Conservation (phyloP, 2,888 invertebrate genomes). For the Conomelus anceps region DNA sequence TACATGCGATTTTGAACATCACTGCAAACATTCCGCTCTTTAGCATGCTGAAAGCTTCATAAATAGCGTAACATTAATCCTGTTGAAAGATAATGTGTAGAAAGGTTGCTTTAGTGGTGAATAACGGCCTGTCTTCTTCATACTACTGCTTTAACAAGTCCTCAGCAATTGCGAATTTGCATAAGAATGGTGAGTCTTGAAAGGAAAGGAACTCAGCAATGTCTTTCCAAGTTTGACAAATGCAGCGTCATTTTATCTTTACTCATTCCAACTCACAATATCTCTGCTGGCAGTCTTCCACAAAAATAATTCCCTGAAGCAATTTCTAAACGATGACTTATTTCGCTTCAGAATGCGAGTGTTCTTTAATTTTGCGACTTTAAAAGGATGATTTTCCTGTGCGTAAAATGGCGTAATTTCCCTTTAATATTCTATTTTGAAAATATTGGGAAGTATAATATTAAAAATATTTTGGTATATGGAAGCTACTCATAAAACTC, state of each 20-base stretch:
- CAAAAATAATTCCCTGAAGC: not conserved
- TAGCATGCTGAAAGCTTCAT: not conserved
- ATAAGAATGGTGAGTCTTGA: slow-evolving; percentile 7
- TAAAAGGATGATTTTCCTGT: not conserved
- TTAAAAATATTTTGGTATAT: no score
- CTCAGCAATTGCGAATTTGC: slow-evolving; percentile 7
- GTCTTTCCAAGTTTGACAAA: not conserved
- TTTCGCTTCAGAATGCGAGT: not conserved
- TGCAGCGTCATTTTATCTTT: not conserved
- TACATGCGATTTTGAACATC: not conserved
- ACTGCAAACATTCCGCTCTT: not conserved
- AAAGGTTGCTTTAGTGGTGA: not conserved
- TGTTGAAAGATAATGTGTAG: not conserved
- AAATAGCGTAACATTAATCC: not conserved
- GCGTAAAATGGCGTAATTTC: not conserved
- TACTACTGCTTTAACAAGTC: not conserved
- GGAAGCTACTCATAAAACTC: no score
- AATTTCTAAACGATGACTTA: not conserved
- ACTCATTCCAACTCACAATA: not conserved
- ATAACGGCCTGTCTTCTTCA: not conserved
- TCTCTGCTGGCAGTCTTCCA: not conserved
- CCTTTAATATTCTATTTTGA: not conserved
- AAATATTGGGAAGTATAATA: no score
- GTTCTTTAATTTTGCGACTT: not conserved
- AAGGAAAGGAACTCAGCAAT: not conserved